phyloP scores from a whole-genome alignment of 2,888 invertebrate species.

The Hoplodrina blanda region DNA sequence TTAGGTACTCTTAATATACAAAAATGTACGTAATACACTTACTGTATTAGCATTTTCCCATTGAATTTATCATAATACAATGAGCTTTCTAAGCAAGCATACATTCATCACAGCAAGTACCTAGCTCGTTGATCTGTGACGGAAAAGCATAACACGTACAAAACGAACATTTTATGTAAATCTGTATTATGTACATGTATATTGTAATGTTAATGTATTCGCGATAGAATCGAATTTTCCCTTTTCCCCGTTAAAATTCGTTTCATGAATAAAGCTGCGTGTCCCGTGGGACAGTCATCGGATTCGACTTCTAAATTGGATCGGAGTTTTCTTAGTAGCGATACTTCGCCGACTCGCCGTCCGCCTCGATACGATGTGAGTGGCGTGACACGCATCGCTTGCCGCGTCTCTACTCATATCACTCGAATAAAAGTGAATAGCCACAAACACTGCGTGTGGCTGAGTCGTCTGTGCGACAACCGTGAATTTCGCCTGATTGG shows the following conservation, averaged over 20 bases:
- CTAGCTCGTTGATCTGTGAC: neutral
- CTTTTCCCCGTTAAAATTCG: constrained; percentile 79
- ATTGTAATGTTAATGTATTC: constrained; percentile 67
- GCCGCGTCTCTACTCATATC: constrained; percentile 53
- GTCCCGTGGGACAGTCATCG: constrained; percentile 82
- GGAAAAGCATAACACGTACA: neutral
- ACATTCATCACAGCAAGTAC: neutral
- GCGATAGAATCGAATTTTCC: constrained; percentile 75
- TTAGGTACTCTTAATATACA: neutral
- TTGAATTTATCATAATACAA: neutral
- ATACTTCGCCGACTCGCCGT: constrained; percentile 75
- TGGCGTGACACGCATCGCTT: constrained; percentile 66
- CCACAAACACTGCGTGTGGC: constrained; percentile 40
- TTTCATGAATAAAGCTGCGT: constrained; percentile 82
- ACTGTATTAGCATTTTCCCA: neutral
- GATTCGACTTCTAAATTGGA: constrained; percentile 85
- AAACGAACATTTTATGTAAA: constrained; percentile 34
- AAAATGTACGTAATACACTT: neutral
- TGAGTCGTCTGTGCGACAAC: constrained; percentile 43
- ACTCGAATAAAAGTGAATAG: constrained; percentile 57
- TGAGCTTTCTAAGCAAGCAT: neutral
- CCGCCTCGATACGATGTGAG: constrained; percentile 67
- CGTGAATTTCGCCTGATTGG: constrained; percentile 61
- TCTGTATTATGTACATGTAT: constrained; percentile 33
- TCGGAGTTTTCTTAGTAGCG: constrained; percentile 80